A percentile compares a stretch with the other conserved stretches of the same genome.
Evolutionary conservation across 2,113 vertebrate species (phyloP).

Genomic region (Antigone vipio): DNA sequence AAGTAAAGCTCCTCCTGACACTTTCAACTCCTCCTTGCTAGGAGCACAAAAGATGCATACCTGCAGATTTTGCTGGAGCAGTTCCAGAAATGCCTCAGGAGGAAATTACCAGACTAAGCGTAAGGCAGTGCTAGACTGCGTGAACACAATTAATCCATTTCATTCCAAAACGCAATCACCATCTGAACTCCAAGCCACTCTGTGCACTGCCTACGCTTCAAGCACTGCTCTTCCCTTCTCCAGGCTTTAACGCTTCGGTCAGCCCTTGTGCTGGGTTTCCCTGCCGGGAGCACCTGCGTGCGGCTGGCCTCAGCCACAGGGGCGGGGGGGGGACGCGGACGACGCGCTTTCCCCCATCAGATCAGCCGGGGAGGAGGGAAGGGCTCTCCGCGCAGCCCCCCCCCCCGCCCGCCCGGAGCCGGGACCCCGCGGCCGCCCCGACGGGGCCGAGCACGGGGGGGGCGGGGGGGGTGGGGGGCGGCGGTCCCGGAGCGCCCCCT

Average conservation of each 20-base stretch:
- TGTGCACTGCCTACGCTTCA: background rate
- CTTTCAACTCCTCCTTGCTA: background rate
- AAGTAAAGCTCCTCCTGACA: background rate
- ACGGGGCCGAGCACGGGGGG: too few species aligned
- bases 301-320: too few species aligned
- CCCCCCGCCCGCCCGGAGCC: too few species aligned
- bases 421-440: too few species aligned
- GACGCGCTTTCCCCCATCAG: too few species aligned
- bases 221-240: background rate
- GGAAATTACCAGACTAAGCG: background rate
- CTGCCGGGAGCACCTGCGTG: background rate
- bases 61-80: background rate
- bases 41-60: background rate
- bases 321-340: too few species aligned
- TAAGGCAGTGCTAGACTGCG: rapidly evolving
- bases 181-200: background rate
- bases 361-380: too few species aligned
- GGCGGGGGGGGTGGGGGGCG: background rate
- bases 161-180: background rate
- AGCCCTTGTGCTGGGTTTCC: background rate
- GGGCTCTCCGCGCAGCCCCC: too few species aligned
- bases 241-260: rapidly evolving
- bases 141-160: rapidly evolving
- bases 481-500: background rate
- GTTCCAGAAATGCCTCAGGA: background rate